Conservation (phyloP, 2,113 vertebrate genomes). For the Ammospiza caudacuta region DNA sequence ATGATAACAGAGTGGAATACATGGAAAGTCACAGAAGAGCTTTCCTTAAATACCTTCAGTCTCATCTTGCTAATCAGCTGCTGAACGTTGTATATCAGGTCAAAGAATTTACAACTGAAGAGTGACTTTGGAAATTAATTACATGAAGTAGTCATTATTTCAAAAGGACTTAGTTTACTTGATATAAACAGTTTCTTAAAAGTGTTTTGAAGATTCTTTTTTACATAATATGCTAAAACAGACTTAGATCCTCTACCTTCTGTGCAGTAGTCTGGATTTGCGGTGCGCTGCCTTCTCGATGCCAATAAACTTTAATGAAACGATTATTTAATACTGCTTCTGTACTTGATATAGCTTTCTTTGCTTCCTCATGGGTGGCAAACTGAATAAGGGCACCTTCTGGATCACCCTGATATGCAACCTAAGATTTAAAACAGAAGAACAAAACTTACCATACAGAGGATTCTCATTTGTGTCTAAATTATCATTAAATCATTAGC, state of each 20-base stretch:
- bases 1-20: background rate
- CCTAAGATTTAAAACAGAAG: constrained; percentile 77
- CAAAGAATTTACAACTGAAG: background rate
- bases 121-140: background rate
- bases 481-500: background rate
- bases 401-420: constrained; percentile 93
- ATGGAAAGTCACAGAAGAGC: background rate
- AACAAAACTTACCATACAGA: background rate
- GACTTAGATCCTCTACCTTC: constrained; percentile 67
- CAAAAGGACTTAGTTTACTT: background rate
- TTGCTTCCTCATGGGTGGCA: constrained; percentile 89
- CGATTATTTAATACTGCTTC: constrained; percentile 97
- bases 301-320: constrained; percentile 95
- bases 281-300: constrained; percentile 81
- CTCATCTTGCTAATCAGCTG: background rate
- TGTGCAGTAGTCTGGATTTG: constrained; percentile 69
- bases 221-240: background rate
- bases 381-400: constrained; percentile 96
- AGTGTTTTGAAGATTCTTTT: background rate
- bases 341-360: constrained; percentile 92
- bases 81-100: background rate
- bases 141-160: background rate
- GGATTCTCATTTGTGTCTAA: background rate
- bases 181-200: background rate
- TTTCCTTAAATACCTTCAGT: background rate